Conservation (phyloP, 2,888 invertebrate genomes). For the Cerceris ruficornis region DNA sequence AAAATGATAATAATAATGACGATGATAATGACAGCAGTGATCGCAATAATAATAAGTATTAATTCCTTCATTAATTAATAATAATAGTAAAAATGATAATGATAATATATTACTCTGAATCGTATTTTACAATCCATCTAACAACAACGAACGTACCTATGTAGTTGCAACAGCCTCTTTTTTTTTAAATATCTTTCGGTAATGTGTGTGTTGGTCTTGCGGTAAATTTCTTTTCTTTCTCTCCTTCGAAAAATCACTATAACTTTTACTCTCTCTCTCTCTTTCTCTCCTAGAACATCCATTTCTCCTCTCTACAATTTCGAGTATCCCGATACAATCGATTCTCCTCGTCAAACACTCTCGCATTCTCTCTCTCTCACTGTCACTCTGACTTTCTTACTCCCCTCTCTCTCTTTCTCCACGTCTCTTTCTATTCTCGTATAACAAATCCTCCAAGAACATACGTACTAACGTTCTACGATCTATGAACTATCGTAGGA, state of each 20-base stretch:
- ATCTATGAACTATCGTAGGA: constrained; percentile 45
- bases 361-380: too few species aligned
- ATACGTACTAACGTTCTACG: constrained; percentile 44
- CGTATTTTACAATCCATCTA: constrained; percentile 72
- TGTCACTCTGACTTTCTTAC: too few species aligned
- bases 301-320: constrained; percentile 5
- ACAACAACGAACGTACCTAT: constrained; percentile 70
- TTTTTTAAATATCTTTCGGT: constrained; percentile 49
- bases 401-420: too few species aligned
- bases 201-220: constrained; percentile 42
- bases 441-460: constrained; percentile 7
- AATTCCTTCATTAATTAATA: constrained; percentile 35
- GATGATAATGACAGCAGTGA: constrained; percentile 44
- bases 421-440: too few species aligned
- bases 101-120: constrained; percentile 73
- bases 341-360: background rate
- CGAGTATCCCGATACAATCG: background rate
- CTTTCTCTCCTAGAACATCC: background rate
- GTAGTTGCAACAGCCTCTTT: constrained; percentile 71
- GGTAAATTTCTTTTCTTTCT: constrained; percentile 3
- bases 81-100: constrained; percentile 49
- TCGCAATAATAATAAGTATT: constrained; percentile 49
- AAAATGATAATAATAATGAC: constrained; percentile 32
- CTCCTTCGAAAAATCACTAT: background rate
- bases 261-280: background rate